Conservation (phyloP, 2,888 invertebrate genomes). For the Agrotis segetum region DNA sequence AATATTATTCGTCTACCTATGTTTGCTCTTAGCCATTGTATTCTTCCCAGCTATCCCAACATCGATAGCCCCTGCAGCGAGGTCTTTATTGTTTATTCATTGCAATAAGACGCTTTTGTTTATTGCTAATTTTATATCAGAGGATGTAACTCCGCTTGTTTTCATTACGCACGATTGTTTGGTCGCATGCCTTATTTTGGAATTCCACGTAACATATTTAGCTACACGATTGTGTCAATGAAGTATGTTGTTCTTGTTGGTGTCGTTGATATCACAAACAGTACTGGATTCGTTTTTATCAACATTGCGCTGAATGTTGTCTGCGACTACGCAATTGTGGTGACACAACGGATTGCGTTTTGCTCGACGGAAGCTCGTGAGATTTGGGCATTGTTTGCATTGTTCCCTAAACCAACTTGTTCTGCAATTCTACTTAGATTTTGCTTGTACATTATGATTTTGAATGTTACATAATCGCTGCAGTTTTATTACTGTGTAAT, state of each 20-base stretch:
- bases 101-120: constrained; percentile 70
- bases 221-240: constrained; percentile 34
- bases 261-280: constrained; percentile 40
- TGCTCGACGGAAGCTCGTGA: constrained; percentile 69
- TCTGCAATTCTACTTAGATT: constrained; percentile 62
- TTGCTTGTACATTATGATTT: constrained; percentile 15
- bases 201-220: constrained; percentile 46
- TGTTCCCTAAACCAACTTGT: constrained; percentile 68
- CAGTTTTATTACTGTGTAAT: constrained; percentile 2
- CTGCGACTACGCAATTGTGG: constrained; percentile 55
- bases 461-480: constrained; percentile 23
- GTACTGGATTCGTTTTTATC: constrained; percentile 54
- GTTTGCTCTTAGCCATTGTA: constrained; percentile 49
- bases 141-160: constrained; percentile 64
- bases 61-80: constrained; percentile 73
- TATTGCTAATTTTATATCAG: constrained; percentile 60
- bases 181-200: constrained; percentile 49
- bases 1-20: constrained; percentile 32
- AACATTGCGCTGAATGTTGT: constrained; percentile 33
- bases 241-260: constrained; percentile 46
- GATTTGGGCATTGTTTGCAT: constrained; percentile 73
- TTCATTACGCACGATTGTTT: constrained; percentile 53
- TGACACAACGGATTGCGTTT: constrained; percentile 66
- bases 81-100: constrained; percentile 78
- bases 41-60: constrained; percentile 55